Evolutionary conservation across 2,113 vertebrate species (phyloP).

Genomic region (Aramus guarauna): DNA sequence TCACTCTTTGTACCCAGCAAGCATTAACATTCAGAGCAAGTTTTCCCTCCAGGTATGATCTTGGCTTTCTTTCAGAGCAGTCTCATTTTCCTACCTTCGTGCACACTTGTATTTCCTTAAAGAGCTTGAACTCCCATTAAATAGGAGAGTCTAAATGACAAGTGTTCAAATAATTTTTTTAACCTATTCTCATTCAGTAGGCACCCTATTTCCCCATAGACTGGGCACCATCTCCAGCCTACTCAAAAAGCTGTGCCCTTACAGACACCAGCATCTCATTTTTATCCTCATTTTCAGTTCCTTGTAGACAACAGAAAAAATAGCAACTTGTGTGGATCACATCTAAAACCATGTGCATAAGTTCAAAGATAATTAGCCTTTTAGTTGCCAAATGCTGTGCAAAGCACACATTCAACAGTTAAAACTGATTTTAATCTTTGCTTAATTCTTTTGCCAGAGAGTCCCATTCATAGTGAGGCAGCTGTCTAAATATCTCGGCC

Average conservation of each 20-base stretch:
- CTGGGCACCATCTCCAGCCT: neutral
- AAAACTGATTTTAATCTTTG: slow-evolving; percentile 66
- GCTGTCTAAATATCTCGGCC: slow-evolving; percentile 53
- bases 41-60: neutral
- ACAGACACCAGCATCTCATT: neutral
- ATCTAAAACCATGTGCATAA: slow-evolving; percentile 50
- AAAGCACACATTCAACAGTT: slow-evolving; percentile 56
- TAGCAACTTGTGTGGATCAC: neutral
- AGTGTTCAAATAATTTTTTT: neutral
- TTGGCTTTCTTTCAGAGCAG: slow-evolving; percentile 10
- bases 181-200: neutral
- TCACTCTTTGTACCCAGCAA: neutral
- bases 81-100: slow-evolving; percentile 15
- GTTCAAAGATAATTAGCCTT: slow-evolving; percentile 59
- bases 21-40: neutral
- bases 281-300: slow-evolving; percentile 1
- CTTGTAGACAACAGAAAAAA: slow-evolving; percentile 13
- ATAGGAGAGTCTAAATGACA: neutral
- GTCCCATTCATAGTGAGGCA: slow-evolving; percentile 39
- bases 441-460: slow-evolving; percentile 66
- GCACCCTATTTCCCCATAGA: neutral
- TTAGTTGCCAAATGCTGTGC: slow-evolving; percentile 49
- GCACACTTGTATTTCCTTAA: neutral
- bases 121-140: slow-evolving; percentile 8
- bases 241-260: neutral